Conservation (phyloP, 2,113 vertebrate species). For the Lycaon pictus region DNA sequence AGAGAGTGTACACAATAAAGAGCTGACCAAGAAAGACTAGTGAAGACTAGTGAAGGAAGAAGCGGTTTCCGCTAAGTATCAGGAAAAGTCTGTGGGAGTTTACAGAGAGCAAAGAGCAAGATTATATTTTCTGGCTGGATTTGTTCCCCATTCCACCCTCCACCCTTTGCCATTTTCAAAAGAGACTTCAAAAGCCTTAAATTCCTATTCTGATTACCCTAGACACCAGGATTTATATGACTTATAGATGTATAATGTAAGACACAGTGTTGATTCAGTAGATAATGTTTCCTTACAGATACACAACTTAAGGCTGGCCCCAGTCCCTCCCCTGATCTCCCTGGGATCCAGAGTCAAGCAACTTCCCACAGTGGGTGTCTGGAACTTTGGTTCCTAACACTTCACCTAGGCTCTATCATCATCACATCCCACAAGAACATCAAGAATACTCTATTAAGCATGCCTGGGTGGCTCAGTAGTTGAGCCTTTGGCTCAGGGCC, state of each 20-base stretch:
- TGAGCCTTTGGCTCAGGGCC: no score
- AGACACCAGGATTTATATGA: not conserved
- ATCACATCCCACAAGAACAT: not conserved
- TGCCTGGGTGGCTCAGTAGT: no score
- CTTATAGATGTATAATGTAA: not conserved
- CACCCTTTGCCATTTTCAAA: not conserved
- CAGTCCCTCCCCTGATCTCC: not conserved
- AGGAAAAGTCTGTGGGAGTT: not conserved
- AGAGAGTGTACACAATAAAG: not conserved
- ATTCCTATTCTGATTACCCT: constrained; percentile 13
- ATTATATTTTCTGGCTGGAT: not conserved
- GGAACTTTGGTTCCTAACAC: not conserved
- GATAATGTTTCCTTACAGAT: not conserved
- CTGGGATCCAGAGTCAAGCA: not conserved
- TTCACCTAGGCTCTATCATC: not conserved
- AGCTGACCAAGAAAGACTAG: not conserved
- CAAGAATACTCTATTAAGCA: not conserved
- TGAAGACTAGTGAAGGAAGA: not conserved
- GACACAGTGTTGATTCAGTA: not conserved
- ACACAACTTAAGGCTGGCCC: not conserved
- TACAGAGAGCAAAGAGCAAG: constrained; percentile 2
- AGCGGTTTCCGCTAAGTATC: not conserved
- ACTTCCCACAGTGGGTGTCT: not conserved
- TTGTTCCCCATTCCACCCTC: not conserved
- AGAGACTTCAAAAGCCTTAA: not conserved